phyloP scores from a whole-genome alignment of 2,888 invertebrate species.

The Heliconius ismenius region DNA sequence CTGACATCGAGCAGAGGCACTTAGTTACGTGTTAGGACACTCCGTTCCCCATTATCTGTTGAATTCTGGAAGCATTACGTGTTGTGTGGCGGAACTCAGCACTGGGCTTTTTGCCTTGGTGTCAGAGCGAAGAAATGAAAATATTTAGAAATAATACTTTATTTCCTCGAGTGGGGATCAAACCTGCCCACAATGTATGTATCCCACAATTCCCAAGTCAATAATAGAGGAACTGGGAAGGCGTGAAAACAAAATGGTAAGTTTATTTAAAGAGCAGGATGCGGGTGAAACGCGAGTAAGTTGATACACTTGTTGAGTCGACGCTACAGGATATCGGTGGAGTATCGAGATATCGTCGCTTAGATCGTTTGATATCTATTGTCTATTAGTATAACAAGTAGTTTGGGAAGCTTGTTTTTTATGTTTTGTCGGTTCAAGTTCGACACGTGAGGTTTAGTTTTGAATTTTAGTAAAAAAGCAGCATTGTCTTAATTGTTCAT shows the following conservation, averaged over 20 bases:
- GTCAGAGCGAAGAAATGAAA: background rate
- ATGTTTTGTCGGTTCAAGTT: background rate
- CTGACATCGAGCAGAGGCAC: too few relatives aligned
- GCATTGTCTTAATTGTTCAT: too few relatives aligned
- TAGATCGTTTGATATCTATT: background rate
- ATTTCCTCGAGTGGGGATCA: background rate
- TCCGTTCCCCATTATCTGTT: too few relatives aligned
- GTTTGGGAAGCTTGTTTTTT: background rate
- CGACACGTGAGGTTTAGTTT: background rate
- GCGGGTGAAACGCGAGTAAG: slow-evolving; percentile 52
- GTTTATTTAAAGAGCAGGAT: slow-evolving; percentile 58
- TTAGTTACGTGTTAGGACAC: too few relatives aligned
- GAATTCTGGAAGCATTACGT: too few relatives aligned
- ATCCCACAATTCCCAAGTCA: slow-evolving; percentile 25
- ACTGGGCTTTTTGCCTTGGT: background rate
- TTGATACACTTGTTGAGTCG: slow-evolving; percentile 42
- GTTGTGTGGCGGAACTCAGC: background rate
- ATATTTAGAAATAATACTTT: background rate
- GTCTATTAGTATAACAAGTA: background rate
- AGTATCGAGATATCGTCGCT: slow-evolving; percentile 12
- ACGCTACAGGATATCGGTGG: slow-evolving; percentile 17
- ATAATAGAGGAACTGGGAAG: slow-evolving; percentile 27
- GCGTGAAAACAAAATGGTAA: slow-evolving; percentile 36
- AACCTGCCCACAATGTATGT: background rate
- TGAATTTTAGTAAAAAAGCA: background rate